Percentiles rank a stretch among this genome's conserved stretches.
Conservation (phyloP, 1,140 invertebrate species). For the Bathynomus jamesi region DNA sequence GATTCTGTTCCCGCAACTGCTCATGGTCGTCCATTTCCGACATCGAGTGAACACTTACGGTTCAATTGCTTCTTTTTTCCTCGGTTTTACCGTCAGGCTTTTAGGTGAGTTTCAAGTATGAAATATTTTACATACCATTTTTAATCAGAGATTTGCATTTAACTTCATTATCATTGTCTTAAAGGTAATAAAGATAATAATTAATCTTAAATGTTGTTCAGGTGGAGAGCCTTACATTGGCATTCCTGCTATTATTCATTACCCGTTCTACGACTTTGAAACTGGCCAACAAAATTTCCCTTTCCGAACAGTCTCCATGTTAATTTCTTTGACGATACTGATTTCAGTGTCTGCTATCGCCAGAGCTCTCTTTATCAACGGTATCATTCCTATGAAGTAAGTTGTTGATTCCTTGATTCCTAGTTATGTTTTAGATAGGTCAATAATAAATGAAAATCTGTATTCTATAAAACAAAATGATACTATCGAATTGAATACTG, state of each 20-base stretch:
- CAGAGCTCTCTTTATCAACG: slow-evolving; percentile 42
- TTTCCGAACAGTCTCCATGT: slow-evolving; percentile 53
- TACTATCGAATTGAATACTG: too few relatives aligned
- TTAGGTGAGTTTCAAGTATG: slow-evolving; percentile 34
- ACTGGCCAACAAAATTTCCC: slow-evolving; percentile 50
- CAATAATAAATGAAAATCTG: too few relatives aligned
- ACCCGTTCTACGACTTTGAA: slow-evolving; percentile 71
- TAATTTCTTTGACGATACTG: slow-evolving; percentile 62
- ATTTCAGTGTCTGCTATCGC: slow-evolving; percentile 59
- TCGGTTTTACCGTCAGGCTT: slow-evolving; percentile 77
- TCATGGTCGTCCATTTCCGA: slow-evolving; percentile 94
- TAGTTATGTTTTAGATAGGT: too few relatives aligned
- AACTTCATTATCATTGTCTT: too few relatives aligned
- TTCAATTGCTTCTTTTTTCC: slow-evolving; percentile 77
- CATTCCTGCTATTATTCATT: slow-evolving; percentile 74
- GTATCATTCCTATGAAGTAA: slow-evolving; percentile 22
- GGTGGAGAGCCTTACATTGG: slow-evolving; percentile 82
- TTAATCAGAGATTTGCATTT: too few relatives aligned
- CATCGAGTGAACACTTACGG: slow-evolving; percentile 93
- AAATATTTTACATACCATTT: too few relatives aligned
- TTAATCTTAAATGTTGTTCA: too few relatives aligned
- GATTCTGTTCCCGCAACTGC: slow-evolving; percentile 93
- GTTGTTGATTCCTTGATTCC: too few relatives aligned
- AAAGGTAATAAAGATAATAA: too few relatives aligned
- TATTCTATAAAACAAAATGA: too few relatives aligned